Conservation (phyloP, 2,888 invertebrate species). For the Limnephilus rhombicus region DNA sequence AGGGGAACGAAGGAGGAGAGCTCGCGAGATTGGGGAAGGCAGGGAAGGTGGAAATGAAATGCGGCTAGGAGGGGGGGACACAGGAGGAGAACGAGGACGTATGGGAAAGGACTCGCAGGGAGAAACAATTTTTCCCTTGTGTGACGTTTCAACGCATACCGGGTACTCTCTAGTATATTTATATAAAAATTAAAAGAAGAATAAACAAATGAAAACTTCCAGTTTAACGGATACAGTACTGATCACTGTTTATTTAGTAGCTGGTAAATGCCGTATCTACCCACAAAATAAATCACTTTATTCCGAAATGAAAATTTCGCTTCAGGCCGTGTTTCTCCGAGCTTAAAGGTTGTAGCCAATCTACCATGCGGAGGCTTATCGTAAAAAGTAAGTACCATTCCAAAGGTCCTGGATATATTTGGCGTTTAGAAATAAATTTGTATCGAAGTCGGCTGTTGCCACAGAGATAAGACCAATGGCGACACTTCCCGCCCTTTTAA, state of each 20-base stretch:
- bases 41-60: too few relatives aligned
- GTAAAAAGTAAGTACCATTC: conserved; percentile 34
- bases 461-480: conserved; percentile 38
- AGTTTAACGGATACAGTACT: background rate
- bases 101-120: too few relatives aligned
- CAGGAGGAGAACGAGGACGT: too few relatives aligned
- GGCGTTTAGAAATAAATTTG: conserved; percentile 30
- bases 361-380: conserved; percentile 15
- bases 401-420: conserved; percentile 19
- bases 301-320: background rate
- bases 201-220: background rate
- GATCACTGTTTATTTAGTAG: background rate
- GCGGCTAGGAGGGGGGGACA: too few relatives aligned
- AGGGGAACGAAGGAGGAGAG: too few relatives aligned
- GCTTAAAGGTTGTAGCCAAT: background rate
- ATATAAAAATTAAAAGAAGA: background rate
- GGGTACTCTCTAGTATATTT: too few relatives aligned
- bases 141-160: too few relatives aligned
- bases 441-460: conserved; percentile 32
- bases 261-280: background rate
- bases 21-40: too few relatives aligned
- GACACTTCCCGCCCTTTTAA: conserved; percentile 45
- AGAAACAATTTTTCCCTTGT: too few relatives aligned
- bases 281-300: background rate
- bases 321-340: background rate